Evolutionary conservation across 1,140 invertebrate species (phyloP).

Genomic region (Melitaea cinxia): DNA sequence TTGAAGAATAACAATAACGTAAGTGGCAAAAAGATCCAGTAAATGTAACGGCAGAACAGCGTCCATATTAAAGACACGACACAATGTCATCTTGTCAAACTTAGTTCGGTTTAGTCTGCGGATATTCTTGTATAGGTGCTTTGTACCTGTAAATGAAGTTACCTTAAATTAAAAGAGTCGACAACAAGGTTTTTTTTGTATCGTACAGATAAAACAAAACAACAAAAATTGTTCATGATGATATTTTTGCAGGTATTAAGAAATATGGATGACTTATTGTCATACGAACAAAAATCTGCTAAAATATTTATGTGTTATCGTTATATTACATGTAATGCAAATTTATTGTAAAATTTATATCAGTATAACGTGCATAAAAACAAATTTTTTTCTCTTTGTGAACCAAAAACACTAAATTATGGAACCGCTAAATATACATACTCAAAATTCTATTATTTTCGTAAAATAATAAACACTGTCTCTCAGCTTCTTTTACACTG

Average conservation of each 20-base stretch:
- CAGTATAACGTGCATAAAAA: too few relatives aligned
- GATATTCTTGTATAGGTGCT: constrained; percentile 36
- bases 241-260: too few relatives aligned
- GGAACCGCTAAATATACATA: too few relatives aligned
- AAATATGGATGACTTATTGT: too few relatives aligned
- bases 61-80: constrained; percentile 40
- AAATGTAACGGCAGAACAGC: constrained; percentile 30
- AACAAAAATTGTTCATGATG: too few relatives aligned
- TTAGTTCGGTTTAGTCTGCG: constrained; percentile 24
- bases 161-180: too few relatives aligned
- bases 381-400: too few relatives aligned
- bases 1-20: constrained; percentile 41
- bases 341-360: too few relatives aligned
- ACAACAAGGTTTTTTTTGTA: neutral
- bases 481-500: constrained; percentile 21
- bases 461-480: constrained; percentile 20
- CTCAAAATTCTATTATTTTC: neutral
- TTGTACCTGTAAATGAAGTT: constrained; percentile 7
- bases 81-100: constrained; percentile 38
- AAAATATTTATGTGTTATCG: too few relatives aligned
- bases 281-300: too few relatives aligned
- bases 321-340: too few relatives aligned
- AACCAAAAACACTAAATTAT: neutral
- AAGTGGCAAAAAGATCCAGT: constrained; percentile 35
- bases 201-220: too few relatives aligned